Evolutionary conservation across 2,888 invertebrate genomes (phyloP), one percentile per base, ranked within the genome.

Genomic region (Cryptosula pallasiana): DNA sequence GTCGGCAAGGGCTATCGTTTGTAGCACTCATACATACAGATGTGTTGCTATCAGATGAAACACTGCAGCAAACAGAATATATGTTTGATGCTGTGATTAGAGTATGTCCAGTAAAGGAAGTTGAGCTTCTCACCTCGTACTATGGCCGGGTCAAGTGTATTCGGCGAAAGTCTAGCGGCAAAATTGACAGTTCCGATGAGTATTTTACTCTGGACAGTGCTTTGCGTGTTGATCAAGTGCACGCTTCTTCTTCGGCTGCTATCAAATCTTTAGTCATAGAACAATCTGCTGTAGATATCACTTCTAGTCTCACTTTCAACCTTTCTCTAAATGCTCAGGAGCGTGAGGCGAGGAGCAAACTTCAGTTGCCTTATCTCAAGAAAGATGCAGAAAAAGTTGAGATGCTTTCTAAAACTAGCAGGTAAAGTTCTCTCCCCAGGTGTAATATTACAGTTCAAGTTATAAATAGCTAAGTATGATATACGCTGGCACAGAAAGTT

Each of bases 231-330:
- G 13, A 23, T 1, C 32, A 20, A 27, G 55, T 32, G 1, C 73
- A 32, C 20, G 35, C 73, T 9, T 63, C 55, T 16, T 73, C 73
- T 45, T 73, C 63, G 13, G 63, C 63, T 32, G 32, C 27, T 25
- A 32, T 63, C 9, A 63, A 32, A n/a, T 27, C 63, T 9, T 34
- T 25, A 13, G 27, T 32, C 2, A 9, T 25, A 16, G 27, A 20
- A 13, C 5, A 63, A 27, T 32, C 63, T n/a, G n/a, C 16, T 32
- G 69, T 73, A 57, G 82, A 82, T 73, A 81, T 82, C 9, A 75
- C 81, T 36, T 79, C 81, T 2, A 80, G 82, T 72, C 74, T 84
- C 72, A 80, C 83, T 29, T 84, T 84, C 72, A 83, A 82, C 72
- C 77, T 84, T 55, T 76, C 78, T 1, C 73, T 84, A 74, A 79